Evolutionary conservation across 2,888 invertebrate species (phyloP).

Genomic region (Mythimna pallens): DNA sequence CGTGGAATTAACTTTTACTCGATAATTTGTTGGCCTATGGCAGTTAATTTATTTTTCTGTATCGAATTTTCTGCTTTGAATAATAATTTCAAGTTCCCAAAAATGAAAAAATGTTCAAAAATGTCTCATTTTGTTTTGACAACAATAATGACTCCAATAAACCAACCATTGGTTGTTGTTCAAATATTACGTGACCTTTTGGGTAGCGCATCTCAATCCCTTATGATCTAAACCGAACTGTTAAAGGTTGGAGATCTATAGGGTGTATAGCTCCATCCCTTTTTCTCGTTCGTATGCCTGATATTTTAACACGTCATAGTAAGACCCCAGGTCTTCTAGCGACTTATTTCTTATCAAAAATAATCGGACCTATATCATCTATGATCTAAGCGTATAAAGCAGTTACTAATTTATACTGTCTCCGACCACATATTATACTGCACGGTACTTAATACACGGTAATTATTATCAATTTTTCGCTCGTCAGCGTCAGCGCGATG

Average conservation of each 20-base stretch:
- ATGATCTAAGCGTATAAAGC: neutral
- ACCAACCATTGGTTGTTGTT: too few relatives aligned
- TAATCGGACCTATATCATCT: neutral
- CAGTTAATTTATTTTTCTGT: conserved; percentile 16
- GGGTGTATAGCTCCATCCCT: too few relatives aligned
- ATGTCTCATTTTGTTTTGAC: neutral
- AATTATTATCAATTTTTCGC: conserved; percentile 57
- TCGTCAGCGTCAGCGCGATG: conserved; percentile 44
- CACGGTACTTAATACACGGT: conserved; percentile 13
- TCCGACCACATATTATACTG: conserved; percentile 1
- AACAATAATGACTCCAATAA: too few relatives aligned
- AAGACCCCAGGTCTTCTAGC: too few relatives aligned
- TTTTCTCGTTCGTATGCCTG: too few relatives aligned
- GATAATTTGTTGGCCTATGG: conserved; percentile 21
- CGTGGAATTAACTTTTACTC: conserved; percentile 40
- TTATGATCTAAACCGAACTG: too few relatives aligned
- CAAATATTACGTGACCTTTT: too few relatives aligned
- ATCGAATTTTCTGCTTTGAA: conserved; percentile 22
- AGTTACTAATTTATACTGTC: conserved; percentile 3
- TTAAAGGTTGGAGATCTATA: too few relatives aligned
- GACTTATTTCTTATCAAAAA: neutral
- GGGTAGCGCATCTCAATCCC: too few relatives aligned
- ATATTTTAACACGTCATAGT: too few relatives aligned
- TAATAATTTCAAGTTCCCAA: conserved; percentile 20
- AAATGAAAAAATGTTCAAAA: too few relatives aligned